phyloP scores from a whole-genome alignment of 1,140 invertebrate species.

The Sarcophaga bullata region DNA sequence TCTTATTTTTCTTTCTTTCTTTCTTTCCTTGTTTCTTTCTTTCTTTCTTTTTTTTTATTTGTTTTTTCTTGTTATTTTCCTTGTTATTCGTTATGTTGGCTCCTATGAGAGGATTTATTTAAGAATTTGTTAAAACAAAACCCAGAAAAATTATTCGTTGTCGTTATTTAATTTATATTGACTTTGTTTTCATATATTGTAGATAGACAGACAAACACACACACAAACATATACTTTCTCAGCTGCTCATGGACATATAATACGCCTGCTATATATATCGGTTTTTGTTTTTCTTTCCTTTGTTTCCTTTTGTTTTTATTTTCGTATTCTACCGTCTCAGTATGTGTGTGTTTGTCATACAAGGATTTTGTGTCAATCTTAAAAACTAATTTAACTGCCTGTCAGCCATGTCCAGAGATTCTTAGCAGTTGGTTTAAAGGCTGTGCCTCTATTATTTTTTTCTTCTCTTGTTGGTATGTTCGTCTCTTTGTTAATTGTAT shows the following conservation, averaged over 20 bases:
- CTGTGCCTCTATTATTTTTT: background rate
- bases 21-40: background rate
- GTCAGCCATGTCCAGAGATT: slow-evolving; percentile 34
- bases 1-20: slow-evolving; percentile 21
- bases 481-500: background rate
- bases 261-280: background rate
- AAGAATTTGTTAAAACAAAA: slow-evolving; percentile 12
- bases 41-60: background rate
- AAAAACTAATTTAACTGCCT: slow-evolving; percentile 20
- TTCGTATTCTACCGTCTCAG: background rate
- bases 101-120: background rate
- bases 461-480: slow-evolving; percentile 1
- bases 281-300: slow-evolving; percentile 5
- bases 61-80: background rate
- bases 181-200: background rate
- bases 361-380: slow-evolving; percentile 49
- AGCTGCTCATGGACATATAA: too few relatives aligned
- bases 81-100: background rate
- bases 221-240: too few relatives aligned
- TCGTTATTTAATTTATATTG: slow-evolving; percentile 27
- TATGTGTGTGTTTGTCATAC: slow-evolving; percentile 43
- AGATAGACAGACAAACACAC: too few relatives aligned
- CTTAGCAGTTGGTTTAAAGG: background rate
- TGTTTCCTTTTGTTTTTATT: background rate
- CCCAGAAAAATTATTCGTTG: background rate